Conservation (phyloP, 2,113 vertebrate species). For the Ictidomys tridecemlineatus region DNA sequence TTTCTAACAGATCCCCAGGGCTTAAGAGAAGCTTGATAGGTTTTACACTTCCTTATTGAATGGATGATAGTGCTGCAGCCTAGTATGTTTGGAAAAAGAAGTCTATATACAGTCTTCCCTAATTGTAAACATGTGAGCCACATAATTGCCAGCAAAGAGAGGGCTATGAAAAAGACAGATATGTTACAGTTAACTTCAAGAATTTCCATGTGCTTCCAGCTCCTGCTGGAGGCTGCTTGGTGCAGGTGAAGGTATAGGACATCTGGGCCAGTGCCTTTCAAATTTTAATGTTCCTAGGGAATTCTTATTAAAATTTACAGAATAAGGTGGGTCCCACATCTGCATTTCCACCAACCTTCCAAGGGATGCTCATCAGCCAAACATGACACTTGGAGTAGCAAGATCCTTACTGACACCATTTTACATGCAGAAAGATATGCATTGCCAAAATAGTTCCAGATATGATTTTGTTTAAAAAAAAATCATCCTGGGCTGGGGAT, state of each 20-base stretch:
- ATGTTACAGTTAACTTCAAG: neutral
- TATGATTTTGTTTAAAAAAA: neutral
- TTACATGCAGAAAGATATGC: neutral
- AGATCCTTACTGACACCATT: neutral
- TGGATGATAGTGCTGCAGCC: neutral
- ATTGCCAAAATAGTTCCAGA: neutral
- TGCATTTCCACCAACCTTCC: slow-evolving; percentile 8
- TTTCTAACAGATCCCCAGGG: slow-evolving; percentile 5
- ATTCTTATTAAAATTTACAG: neutral
- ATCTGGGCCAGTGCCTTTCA: neutral
- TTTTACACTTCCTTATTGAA: neutral
- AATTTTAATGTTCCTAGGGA: neutral
- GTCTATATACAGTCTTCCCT: neutral
- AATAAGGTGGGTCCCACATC: neutral
- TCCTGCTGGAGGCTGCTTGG: neutral
- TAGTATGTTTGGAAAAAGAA: neutral
- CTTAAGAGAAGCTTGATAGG: neutral
- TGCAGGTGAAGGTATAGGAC: neutral
- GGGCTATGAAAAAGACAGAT: neutral
- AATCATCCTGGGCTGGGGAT: neutral
- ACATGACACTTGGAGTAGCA: neutral
- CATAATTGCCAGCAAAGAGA: neutral
- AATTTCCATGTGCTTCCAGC: neutral
- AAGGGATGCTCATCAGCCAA: neutral
- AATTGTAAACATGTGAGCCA: neutral